phyloP scores from a whole-genome alignment of 2,888 invertebrate genomes.

The Neoitamus cyanurus region DNA sequence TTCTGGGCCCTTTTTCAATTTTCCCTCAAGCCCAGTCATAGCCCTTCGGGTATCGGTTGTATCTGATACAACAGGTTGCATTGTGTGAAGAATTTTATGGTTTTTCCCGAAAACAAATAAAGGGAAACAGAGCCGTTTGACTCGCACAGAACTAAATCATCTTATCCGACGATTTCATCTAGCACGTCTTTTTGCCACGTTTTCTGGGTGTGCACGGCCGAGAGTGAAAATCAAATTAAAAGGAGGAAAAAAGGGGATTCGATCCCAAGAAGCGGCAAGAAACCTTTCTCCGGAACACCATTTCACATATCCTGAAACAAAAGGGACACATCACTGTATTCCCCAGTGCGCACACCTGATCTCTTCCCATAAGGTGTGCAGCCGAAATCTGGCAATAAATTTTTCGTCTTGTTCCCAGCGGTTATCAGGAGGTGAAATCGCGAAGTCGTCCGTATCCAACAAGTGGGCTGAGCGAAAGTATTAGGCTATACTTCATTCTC shows the following conservation, averaged over 20 bases:
- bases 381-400: conserved; percentile 19
- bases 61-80: conserved; percentile 25
- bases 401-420: conserved; percentile 5
- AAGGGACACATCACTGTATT: conserved; percentile 11
- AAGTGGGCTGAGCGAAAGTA: conserved; percentile 5
- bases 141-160: conserved; percentile 14
- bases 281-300: conserved; percentile 32
- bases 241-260: neutral
- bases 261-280: neutral
- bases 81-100: conserved; percentile 15
- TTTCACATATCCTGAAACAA: conserved; percentile 28
- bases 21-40: neutral
- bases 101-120: conserved; percentile 15
- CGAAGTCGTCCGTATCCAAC: conserved; percentile 7
- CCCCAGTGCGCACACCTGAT: neutral
- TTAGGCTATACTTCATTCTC: neutral
- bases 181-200: conserved; percentile 14
- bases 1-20: neutral
- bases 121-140: neutral
- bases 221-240: conserved; percentile 31
- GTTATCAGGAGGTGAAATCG: conserved; percentile 31
- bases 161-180: conserved; percentile 16
- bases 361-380: neutral
- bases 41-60: neutral
- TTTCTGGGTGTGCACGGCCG: neutral